Evolutionary conservation across 2,797 vertebrate genomes (phyloP), one percentile per base, ranked within the genome.

Genomic region (Lophius americanus): DNA sequence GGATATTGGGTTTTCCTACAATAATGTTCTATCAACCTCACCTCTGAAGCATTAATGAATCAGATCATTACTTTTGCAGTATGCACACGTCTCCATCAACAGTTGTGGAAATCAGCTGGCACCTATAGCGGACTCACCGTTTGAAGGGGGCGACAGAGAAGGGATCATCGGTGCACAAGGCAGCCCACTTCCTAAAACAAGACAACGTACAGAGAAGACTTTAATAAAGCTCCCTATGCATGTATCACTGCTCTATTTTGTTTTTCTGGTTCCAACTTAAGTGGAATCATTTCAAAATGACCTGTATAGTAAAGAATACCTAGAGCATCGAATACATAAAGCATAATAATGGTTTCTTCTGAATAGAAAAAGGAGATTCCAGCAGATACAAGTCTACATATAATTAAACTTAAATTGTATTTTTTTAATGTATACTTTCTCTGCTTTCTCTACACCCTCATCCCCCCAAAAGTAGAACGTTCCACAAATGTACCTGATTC

Each of bases 141-240:
- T 86, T 41, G 70, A 67, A 55, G 91, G 90, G n/a, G 75, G 52
- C 0, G 54, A 41, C 57, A 60, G 75, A 43, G 85, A 90, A 23
- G 75, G 74, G 11, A 67, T 64, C 51, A 63, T 82, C 67, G 73
- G 62, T 13, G 77, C 3, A 47, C 88, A 91, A 4, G 64, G 86
- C 12, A 82, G 38, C 32, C 69, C 70, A 11, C 14, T 48, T n/a
- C 61, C 85, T 90, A 58, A 23, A 67, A 70, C 5, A 5, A 68
- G 9, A 54, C 7, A 7, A 53, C 9, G 70, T 36, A n/a, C n/a
- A 36, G 1, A 61, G 0, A 8, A 14, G 36, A 50, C 7, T 44
- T 32, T 7, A 38, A 14, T 23, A 38, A 7, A 23, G 23, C 32
- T 12, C 3, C 2, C 7, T 9, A 0, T 41, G 14, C 9, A 23